These are phyloP conservation scores for Hypanus sabinus DNA, from an alignment of 2,113 vertebrate species.

Conservation along the genomic window DNA sequence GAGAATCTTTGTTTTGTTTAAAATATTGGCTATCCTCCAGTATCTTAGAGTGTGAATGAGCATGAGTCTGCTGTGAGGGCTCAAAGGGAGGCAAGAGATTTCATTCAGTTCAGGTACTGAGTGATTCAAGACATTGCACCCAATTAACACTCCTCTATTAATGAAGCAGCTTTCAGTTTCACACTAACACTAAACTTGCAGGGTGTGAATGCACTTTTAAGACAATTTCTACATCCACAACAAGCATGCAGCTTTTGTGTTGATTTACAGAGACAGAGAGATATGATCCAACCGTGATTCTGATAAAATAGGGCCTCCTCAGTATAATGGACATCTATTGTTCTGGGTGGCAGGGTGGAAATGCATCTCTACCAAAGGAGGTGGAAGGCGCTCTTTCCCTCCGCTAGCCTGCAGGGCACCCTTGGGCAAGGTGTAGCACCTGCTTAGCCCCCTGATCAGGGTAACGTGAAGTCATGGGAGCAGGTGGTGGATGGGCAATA, in stretches of 20 bases:
- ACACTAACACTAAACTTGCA: background rate
- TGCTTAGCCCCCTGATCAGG: too few species aligned
- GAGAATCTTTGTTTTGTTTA: too few species aligned
- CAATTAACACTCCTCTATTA: constrained; percentile 7
- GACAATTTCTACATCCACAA: background rate
- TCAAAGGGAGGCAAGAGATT: background rate
- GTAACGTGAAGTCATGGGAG: too few species aligned
- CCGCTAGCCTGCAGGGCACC: too few species aligned
- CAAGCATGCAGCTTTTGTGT: background rate
- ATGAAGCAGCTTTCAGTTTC: background rate
- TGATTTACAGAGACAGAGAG: background rate
- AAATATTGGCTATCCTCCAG: too few species aligned
- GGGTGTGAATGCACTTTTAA: background rate
- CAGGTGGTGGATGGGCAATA: too few species aligned
- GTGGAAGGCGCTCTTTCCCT: too few species aligned
- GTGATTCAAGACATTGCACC: background rate
- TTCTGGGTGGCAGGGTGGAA: background rate
- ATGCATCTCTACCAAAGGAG: too few species aligned
- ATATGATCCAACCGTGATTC: background rate
- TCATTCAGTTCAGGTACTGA: background rate
- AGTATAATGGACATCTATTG: background rate
- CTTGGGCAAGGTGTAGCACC: too few species aligned
- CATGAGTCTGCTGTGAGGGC: background rate
- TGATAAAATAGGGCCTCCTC: background rate
- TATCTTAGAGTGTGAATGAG: background rate